Conservation (phyloP, 2,888 invertebrate genomes). For the Agonopterix arenella region DNA sequence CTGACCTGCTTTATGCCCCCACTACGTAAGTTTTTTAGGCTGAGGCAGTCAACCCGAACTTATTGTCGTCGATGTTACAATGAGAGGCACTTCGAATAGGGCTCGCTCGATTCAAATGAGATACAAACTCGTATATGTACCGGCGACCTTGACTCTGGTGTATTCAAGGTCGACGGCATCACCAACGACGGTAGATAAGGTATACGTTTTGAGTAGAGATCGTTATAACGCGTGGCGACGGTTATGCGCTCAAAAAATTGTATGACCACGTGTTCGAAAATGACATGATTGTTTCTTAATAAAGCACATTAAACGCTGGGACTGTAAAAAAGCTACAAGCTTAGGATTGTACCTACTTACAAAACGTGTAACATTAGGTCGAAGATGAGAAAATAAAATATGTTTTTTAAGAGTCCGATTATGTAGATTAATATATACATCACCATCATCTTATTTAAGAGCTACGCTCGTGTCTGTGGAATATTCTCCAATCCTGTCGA, state of each 20-base stretch:
- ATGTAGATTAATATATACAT: no score
- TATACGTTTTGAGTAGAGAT: slow-evolving; percentile 1
- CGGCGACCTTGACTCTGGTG: slow-evolving; percentile 56
- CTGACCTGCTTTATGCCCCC: slow-evolving; percentile 52
- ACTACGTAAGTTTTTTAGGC: slow-evolving; percentile 40
- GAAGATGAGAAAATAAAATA: no score
- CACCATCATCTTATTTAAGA: no score
- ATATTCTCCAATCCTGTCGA: no score
- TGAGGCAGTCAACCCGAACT: slow-evolving; percentile 54
- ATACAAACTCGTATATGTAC: slow-evolving; percentile 26
- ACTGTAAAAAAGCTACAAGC: no score
- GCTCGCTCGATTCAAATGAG: slow-evolving; percentile 36
- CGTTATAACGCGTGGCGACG: slow-evolving; percentile 9
- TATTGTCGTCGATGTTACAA: slow-evolving; percentile 54
- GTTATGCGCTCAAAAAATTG: slow-evolving; percentile 17
- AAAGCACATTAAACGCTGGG: no score
- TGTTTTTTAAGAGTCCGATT: no score
- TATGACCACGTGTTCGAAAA: slow-evolving; percentile 15
- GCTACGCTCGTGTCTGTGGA: no score
- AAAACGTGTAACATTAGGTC: no score
- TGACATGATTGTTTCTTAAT: no score
- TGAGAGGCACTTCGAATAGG: slow-evolving; percentile 43
- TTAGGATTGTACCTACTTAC: no score
- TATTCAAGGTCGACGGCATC: slow-evolving; percentile 50
- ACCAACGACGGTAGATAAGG: slow-evolving; percentile 2